These are phyloP conservation scores for Laupala kohalensis DNA, from an alignment of 1,140 invertebrate genomes.

Conservation along the genomic window DNA sequence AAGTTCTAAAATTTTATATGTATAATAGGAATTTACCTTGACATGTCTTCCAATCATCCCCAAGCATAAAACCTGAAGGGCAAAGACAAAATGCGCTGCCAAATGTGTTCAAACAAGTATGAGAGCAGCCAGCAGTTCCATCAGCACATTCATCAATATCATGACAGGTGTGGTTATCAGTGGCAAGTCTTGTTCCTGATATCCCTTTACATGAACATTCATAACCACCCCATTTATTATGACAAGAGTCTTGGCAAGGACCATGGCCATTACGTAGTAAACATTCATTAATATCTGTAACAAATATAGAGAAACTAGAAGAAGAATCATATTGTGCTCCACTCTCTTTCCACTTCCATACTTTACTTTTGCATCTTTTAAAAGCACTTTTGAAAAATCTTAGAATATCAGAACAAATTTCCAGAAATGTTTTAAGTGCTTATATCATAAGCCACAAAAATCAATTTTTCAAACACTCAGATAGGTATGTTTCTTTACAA, in stretches of 20 bases:
- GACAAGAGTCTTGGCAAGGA: slow-evolving; percentile 50
- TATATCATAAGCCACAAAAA: too few species aligned
- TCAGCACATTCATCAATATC: slow-evolving; percentile 48
- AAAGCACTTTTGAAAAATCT: too few species aligned
- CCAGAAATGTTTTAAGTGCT: neutral
- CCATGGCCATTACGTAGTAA: slow-evolving; percentile 46
- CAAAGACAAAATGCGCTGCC: slow-evolving; percentile 59
- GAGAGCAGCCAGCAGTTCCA: slow-evolving; percentile 24
- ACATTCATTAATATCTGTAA: slow-evolving; percentile 48
- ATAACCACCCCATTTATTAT: slow-evolving; percentile 46
- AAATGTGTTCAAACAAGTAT: slow-evolving; percentile 50
- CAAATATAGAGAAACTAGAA: too few species aligned
- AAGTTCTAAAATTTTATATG: too few species aligned
- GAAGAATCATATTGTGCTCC: too few species aligned
- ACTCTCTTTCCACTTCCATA: too few species aligned
- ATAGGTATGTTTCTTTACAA: too few species aligned
- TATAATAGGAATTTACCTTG: slow-evolving; percentile 34
- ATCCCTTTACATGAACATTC: slow-evolving; percentile 43
- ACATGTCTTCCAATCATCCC: slow-evolving; percentile 42
- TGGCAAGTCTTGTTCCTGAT: slow-evolving; percentile 39
- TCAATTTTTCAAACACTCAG: neutral
- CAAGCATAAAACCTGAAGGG: slow-evolving; percentile 42
- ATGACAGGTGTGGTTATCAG: slow-evolving; percentile 38
- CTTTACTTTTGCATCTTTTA: too few species aligned
- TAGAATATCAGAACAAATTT: too few species aligned